Evolutionary conservation across 2,797 vertebrate genomes (phyloP).

Genomic region (Aphelocoma californica): DNA sequence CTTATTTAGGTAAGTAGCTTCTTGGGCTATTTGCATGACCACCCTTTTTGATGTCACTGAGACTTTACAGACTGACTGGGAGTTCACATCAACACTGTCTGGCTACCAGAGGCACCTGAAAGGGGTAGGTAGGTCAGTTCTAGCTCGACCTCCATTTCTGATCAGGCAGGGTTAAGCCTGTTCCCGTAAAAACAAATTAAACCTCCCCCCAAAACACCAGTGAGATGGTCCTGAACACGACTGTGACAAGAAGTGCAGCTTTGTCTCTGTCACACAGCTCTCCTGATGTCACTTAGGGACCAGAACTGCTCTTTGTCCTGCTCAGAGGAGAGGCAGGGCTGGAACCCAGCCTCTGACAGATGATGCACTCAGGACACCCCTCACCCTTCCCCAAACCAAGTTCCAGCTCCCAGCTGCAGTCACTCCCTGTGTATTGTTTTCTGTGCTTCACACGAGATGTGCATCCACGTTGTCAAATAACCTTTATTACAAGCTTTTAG

Average conservation of each 20-base stretch:
- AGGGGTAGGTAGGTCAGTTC: not conserved
- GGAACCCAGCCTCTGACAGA: not conserved
- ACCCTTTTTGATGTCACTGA: not conserved
- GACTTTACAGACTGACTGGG: not conserved
- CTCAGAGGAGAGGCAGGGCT: not conserved
- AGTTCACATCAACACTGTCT: not conserved
- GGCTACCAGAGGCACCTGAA: not conserved
- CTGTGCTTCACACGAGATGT: not conserved
- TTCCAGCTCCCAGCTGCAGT: rapidly evolving
- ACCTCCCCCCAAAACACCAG: rapidly evolving
- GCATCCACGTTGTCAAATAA: not conserved
- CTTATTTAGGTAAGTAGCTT: not conserved
- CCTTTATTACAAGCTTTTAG: not conserved
- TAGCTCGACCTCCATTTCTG: not conserved
- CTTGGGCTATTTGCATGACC: not conserved
- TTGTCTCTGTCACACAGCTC: not conserved
- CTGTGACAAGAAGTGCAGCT: not conserved
- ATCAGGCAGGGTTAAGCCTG: not conserved
- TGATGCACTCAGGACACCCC: not conserved
- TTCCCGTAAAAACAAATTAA: not conserved
- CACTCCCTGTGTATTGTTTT: rapidly evolving
- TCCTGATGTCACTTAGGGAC: not conserved
- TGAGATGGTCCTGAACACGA: not conserved
- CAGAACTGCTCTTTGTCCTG: not conserved
- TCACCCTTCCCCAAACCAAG: not conserved